phyloP scores from a whole-genome alignment of 2,888 invertebrate genomes.

The Pyralis farinalis region DNA sequence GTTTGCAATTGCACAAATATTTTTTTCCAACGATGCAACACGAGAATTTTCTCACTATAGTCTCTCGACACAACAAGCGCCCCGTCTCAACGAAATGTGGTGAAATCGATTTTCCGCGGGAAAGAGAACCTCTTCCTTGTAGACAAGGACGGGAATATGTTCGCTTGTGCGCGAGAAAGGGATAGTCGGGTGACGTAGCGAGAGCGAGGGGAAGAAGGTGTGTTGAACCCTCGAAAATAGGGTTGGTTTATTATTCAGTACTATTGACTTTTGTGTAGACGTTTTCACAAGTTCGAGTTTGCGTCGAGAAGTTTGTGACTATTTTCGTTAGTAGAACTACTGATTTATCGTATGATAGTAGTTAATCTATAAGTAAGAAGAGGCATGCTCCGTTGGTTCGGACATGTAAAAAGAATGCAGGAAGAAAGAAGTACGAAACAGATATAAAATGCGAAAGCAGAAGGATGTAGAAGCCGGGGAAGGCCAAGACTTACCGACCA shows the following conservation, averaged over 20 bases:
- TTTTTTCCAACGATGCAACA: conserved; percentile 8
- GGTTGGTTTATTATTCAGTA: conserved; percentile 32
- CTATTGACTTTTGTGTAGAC: conserved; percentile 22
- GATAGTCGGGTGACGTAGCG: conserved; percentile 16
- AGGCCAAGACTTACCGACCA: too few relatives aligned
- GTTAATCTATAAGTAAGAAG: too few relatives aligned
- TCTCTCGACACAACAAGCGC: conserved; percentile 9
- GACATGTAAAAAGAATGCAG: too few relatives aligned
- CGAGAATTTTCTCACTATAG: conserved; percentile 7
- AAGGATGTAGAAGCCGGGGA: too few relatives aligned
- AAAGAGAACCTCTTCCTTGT: conserved; percentile 22
- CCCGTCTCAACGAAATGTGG: conserved; percentile 26
- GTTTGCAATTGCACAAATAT: too few relatives aligned
- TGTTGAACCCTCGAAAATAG: conserved; percentile 41
- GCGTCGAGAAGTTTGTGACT: background rate
- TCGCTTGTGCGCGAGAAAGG: conserved; percentile 16
- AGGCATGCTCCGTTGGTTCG: too few relatives aligned
- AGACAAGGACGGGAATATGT: conserved; percentile 19
- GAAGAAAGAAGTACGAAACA: too few relatives aligned
- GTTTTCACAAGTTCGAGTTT: conserved; percentile 1
- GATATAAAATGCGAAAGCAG: too few relatives aligned
- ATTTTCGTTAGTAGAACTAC: too few relatives aligned
- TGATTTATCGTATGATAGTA: too few relatives aligned
- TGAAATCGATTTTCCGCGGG: conserved; percentile 43
- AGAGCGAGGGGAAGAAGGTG: conserved; percentile 24